Conservation (phyloP, 2,888 invertebrate species). For the Coleophora flavipennella region DNA sequence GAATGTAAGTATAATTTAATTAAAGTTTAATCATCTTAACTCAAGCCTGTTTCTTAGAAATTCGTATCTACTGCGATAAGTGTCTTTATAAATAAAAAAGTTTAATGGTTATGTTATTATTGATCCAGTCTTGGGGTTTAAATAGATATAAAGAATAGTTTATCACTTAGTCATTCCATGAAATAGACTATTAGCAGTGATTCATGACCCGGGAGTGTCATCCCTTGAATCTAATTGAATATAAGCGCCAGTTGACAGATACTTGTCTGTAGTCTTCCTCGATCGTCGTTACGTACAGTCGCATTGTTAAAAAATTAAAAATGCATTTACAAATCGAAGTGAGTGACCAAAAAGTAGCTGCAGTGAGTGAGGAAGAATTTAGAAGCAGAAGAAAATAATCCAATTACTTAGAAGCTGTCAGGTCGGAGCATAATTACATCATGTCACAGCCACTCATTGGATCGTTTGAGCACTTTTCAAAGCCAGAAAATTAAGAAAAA, state of each 20-base stretch:
- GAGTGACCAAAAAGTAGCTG: slow-evolving; percentile 1
- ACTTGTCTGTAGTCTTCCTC: background rate
- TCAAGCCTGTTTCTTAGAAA: too few species aligned
- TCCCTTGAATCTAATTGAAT: background rate
- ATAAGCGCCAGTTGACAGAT: background rate
- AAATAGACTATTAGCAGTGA: background rate
- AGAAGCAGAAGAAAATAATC: slow-evolving; percentile 1
- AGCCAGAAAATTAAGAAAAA: background rate
- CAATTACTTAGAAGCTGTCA: slow-evolving; percentile 1
- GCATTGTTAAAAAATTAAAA: slow-evolving; percentile 2
- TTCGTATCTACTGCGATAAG: too few species aligned
- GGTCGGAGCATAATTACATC: slow-evolving; percentile 2
- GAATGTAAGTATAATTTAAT: too few species aligned
- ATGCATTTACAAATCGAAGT: background rate
- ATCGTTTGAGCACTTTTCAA: slow-evolving; percentile 2
- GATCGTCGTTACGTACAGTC: slow-evolving; percentile 1
- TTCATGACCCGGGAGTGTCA: background rate
- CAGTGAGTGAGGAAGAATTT: slow-evolving; percentile 1
- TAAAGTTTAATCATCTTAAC: too few species aligned
- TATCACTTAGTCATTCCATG: slow-evolving; percentile 1
- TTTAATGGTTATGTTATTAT: background rate
- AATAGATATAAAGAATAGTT: background rate
- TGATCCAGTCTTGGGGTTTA: background rate
- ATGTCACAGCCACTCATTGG: slow-evolving; percentile 1
- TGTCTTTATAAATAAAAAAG: too few species aligned